Evolutionary conservation across 1,140 invertebrate genomes (phyloP).

Genomic region (Drosophila elegans): DNA sequence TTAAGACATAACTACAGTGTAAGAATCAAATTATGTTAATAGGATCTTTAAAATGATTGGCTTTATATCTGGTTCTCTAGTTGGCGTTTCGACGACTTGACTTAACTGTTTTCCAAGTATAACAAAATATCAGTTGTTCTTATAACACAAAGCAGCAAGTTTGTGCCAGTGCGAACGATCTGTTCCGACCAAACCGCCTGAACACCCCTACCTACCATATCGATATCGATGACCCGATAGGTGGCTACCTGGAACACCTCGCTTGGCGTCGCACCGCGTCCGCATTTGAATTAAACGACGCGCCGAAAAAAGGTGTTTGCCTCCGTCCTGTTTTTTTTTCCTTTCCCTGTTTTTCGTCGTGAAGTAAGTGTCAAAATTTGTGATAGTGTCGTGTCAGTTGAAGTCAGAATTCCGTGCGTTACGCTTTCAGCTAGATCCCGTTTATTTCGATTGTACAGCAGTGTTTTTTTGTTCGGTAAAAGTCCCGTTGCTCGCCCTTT

Average conservation of each 20-base stretch:
- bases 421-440: not conserved
- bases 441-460: not conserved
- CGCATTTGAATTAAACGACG: slow-evolving; percentile 7
- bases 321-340: not conserved
- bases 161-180: no score
- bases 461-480: not conserved
- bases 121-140: no score
- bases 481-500: not conserved
- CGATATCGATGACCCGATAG: not conserved
- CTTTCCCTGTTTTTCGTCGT: not conserved
- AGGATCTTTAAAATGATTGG: no score
- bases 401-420: no score
- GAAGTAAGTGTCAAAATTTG: not conserved
- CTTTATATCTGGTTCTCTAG: no score
- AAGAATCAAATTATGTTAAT: no score
- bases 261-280: not conserved
- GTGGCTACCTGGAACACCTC: not conserved
- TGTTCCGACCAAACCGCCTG: not conserved
- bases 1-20: no score
- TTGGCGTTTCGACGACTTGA: no score
- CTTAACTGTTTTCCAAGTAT: no score
- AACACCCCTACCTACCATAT: not conserved
- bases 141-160: no score
- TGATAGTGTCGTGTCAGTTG: not conserved
- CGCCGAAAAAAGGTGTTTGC: not conserved